A percentile compares a stretch with the other conserved stretches of the same genome.
Evolutionary conservation across 2,888 invertebrate genomes (phyloP).

Genomic region (Anthophora plumipes): DNA sequence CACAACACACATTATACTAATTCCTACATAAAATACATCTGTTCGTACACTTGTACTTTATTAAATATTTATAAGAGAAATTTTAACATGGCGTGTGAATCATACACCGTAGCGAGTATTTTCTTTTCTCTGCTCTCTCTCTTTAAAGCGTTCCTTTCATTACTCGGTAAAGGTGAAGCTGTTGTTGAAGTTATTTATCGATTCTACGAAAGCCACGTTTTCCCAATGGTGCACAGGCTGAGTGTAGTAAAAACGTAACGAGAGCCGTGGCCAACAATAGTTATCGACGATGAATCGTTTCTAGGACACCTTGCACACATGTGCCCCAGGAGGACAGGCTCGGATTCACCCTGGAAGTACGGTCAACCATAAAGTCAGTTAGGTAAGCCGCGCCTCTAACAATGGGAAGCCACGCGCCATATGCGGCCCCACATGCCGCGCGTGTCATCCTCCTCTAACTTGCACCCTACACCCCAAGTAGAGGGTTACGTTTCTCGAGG

Average conservation of each 20-base stretch:
- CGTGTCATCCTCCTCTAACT: constrained; percentile 57
- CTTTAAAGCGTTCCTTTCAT: background rate
- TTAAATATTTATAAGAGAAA: too few species aligned
- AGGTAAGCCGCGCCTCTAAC: constrained; percentile 78
- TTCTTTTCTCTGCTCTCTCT: too few species aligned
- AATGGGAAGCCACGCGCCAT: constrained; percentile 82
- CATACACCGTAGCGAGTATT: too few species aligned
- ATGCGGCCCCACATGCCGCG: constrained; percentile 80
- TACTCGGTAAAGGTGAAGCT: background rate
- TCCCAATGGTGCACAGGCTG: background rate
- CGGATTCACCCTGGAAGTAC: constrained; percentile 67
- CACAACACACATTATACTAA: too few species aligned
- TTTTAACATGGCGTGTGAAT: too few species aligned
- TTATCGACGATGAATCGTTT: constrained; percentile 64
- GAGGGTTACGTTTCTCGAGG: constrained; percentile 54
- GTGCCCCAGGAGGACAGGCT: constrained; percentile 62
- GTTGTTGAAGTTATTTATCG: background rate
- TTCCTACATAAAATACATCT: too few species aligned
- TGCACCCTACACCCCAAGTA: constrained; percentile 45
- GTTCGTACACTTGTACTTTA: too few species aligned
- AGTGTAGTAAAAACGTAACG: constrained; percentile 46
- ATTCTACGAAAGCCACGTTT: background rate
- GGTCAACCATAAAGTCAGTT: constrained; percentile 80
- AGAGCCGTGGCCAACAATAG: constrained; percentile 39
- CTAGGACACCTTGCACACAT: constrained; percentile 77